Evolutionary conservation across 53 echinoderm and acorn worm species (phyloP).

Genomic region (Echinometra lucunter): DNA sequence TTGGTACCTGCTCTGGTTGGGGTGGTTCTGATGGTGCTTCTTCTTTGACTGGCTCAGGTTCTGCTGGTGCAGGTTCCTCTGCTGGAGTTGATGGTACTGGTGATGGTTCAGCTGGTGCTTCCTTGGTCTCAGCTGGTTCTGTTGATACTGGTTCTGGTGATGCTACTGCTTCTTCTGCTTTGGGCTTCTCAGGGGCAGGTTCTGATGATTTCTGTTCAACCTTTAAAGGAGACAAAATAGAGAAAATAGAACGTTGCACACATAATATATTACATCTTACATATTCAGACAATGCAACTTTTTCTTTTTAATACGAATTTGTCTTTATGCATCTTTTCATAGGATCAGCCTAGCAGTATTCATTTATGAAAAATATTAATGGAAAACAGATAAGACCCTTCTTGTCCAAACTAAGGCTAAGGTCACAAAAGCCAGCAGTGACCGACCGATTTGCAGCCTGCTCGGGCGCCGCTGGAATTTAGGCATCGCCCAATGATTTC

Average conservation of each 20-base stretch:
- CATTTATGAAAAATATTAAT: no score
- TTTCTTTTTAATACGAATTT: no score
- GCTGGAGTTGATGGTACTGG: not conserved
- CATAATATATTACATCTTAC: not conserved
- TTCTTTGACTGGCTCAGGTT: conserved; percentile 39
- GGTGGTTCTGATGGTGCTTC: conserved; percentile 42
- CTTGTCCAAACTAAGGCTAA: no score
- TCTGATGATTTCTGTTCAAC: conserved; percentile 47
- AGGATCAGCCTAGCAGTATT: no score
- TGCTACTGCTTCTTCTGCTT: conserved; percentile 36
- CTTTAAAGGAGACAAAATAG: not conserved
- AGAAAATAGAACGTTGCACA: not conserved
- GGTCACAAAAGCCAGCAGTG: no score
- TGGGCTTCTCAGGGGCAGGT: conserved; percentile 40
- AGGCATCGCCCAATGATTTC: no score
- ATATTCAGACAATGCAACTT: not conserved
- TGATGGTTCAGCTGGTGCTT: conserved; percentile 40
- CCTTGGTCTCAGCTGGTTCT: not conserved
- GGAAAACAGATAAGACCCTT: no score
- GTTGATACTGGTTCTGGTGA: conserved; percentile 25
- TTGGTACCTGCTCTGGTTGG: conserved; percentile 48
- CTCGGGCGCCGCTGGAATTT: no score
- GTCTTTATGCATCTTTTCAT: no score
- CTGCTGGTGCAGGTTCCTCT: conserved; percentile 11
- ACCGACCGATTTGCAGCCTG: no score